phyloP scores from a whole-genome alignment of 2,113 vertebrate species.

The Serinus canaria region DNA sequence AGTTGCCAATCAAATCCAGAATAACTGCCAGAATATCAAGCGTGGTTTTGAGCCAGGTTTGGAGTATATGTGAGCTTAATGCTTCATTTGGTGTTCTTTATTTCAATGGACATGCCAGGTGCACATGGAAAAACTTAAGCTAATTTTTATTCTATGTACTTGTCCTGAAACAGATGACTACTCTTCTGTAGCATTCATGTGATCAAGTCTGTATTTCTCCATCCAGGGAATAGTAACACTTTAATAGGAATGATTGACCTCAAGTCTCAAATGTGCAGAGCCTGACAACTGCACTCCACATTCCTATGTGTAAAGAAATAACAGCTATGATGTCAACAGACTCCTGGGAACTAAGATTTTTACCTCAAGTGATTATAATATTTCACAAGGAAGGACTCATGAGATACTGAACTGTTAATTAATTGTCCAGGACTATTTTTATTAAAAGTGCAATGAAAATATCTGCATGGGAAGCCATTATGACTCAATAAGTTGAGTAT shows the following conservation, averaged over 20 bases:
- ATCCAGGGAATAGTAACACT: conserved; percentile 13
- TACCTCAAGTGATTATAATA: not conserved
- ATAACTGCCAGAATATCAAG: not conserved
- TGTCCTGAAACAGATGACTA: conserved; percentile 24
- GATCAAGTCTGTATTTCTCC: not conserved
- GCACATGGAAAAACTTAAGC: conserved; percentile 38
- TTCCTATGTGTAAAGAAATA: conserved; percentile 1
- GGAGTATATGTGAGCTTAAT: not conserved
- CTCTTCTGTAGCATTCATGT: not conserved
- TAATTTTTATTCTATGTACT: not conserved
- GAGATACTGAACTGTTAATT: conserved; percentile 16
- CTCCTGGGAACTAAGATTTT: not conserved
- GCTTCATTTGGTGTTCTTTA: conserved; percentile 12
- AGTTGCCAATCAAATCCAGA: conserved; percentile 17
- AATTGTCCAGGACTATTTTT: conserved; percentile 6
- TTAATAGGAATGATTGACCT: conserved; percentile 19
- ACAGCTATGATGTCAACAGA: not conserved
- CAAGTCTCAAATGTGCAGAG: not conserved
- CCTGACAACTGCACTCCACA: not conserved
- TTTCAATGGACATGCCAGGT: conserved; percentile 16
- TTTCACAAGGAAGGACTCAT: not conserved
- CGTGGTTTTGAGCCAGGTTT: not conserved
- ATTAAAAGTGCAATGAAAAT: not conserved
- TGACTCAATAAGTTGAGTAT: not conserved
- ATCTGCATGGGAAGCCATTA: not conserved